phyloP scores from a whole-genome alignment of 2,797 vertebrate species.

The Lepilemur septentrionalis region DNA sequence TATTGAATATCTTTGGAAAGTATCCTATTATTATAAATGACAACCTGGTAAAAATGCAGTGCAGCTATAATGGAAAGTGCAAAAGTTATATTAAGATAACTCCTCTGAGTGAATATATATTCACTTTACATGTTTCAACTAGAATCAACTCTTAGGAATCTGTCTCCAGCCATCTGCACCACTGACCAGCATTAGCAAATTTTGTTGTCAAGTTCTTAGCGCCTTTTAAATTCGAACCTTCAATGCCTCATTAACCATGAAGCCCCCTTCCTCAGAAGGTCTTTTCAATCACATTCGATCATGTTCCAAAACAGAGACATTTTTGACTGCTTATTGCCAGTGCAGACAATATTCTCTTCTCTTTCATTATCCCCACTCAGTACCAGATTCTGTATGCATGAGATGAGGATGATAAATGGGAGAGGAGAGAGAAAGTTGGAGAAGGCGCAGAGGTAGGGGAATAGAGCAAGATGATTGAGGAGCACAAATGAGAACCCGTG shows the following conservation, averaged over 20 bases:
- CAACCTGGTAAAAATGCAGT: constrained; percentile 24
- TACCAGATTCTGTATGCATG: neutral
- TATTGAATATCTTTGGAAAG: constrained; percentile 51
- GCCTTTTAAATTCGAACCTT: neutral
- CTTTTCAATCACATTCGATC: neutral
- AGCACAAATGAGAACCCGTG: neutral
- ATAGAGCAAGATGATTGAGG: neutral
- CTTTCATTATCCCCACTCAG: neutral
- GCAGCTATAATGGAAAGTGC: neutral
- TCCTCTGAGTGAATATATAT: neutral
- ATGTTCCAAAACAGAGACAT: neutral
- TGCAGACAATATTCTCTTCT: neutral
- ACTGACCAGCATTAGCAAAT: neutral
- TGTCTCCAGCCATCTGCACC: neutral
- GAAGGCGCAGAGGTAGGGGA: neutral
- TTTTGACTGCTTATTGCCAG: neutral
- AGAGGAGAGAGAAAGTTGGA: neutral
- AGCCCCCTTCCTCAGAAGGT: neutral
- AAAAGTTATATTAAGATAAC: neutral
- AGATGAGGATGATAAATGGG: neutral
- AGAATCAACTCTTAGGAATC: neutral
- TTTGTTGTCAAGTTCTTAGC: neutral
- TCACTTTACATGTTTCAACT: neutral
- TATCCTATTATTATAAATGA: constrained; percentile 9
- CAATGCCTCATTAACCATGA: neutral